phyloP scores from a whole-genome alignment of 2,888 invertebrate species.

The Venusia cambrica region DNA sequence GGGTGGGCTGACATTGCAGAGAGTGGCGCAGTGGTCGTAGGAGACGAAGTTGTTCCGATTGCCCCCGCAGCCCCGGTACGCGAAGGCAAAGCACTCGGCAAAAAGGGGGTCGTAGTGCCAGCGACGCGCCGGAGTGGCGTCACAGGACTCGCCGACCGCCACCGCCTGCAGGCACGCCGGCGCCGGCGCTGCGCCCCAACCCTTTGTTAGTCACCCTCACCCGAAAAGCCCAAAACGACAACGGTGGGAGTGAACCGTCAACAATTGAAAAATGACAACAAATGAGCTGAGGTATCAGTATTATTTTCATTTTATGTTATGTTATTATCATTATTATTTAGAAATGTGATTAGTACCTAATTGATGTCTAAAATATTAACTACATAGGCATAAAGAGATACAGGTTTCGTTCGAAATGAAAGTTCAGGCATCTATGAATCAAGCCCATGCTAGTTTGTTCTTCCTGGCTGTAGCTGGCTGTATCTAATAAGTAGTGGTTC shows the following conservation, averaged over 20 bases:
- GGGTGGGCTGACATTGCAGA: slow-evolving; percentile 40
- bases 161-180: slow-evolving; percentile 57
- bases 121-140: slow-evolving; percentile 70
- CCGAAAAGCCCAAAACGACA: background rate
- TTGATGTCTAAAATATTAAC: no score
- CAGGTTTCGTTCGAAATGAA: no score
- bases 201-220: slow-evolving; percentile 33
- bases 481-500: background rate
- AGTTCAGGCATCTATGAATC: no score
- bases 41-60: slow-evolving; percentile 92
- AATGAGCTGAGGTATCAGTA: no score
- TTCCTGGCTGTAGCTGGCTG: slow-evolving; percentile 6
- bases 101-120: slow-evolving; percentile 87
- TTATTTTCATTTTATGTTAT: background rate
- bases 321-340: no score
- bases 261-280: no score
- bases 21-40: slow-evolving; percentile 83
- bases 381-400: no score
- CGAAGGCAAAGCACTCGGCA: slow-evolving; percentile 88
- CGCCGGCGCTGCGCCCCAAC: slow-evolving; percentile 49
- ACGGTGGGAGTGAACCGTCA: no score
- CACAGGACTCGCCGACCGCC: slow-evolving; percentile 43
- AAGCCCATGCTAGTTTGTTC: slow-evolving; percentile 13
- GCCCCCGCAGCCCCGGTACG: slow-evolving; percentile 93
- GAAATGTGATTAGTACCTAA: no score